These are phyloP conservation scores for Urocynchramus pylzowi DNA, from an alignment of 2,113 vertebrate species.

Conservation along the genomic window DNA sequence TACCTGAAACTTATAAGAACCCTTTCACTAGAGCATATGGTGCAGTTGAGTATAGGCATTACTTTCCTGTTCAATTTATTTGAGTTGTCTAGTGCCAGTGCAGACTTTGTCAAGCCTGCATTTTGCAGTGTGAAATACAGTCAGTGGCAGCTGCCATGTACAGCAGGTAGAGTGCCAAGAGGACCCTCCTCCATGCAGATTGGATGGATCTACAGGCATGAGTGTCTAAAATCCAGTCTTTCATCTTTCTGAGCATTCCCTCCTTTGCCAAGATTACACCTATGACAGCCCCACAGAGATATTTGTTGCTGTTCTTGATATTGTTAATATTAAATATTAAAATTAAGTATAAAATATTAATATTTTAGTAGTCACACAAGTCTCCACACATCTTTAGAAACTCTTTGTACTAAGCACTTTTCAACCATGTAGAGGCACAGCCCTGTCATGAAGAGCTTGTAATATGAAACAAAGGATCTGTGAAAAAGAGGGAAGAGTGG, in stretches of 20 bases:
- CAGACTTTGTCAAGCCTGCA: not conserved
- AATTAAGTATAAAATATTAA: conserved; percentile 44
- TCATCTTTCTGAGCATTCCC: not conserved
- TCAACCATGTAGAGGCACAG: not conserved
- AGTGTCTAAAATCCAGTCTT: not conserved
- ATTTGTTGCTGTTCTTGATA: conserved; percentile 8
- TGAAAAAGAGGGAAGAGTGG: not conserved
- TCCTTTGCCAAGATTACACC: not conserved
- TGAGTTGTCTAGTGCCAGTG: not conserved
- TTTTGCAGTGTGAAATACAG: not conserved
- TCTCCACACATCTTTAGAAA: not conserved
- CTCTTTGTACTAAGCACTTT: not conserved
- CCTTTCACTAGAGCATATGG: not conserved
- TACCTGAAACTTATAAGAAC: not conserved
- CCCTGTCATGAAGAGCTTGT: not conserved
- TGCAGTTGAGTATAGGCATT: not conserved
- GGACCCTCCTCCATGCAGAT: not conserved
- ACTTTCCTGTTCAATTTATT: not conserved
- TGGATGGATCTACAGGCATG: not conserved
- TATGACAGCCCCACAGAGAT: not conserved
- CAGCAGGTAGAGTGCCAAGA: not conserved
- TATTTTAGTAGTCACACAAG: conserved; percentile 17
- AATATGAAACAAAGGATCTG: not conserved
- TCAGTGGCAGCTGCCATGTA: not conserved
- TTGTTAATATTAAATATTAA: conserved; percentile 59